These are phyloP conservation scores for Salminus brasiliensis DNA, from an alignment of 2,113 vertebrate genomes.

Conservation along the genomic window DNA sequence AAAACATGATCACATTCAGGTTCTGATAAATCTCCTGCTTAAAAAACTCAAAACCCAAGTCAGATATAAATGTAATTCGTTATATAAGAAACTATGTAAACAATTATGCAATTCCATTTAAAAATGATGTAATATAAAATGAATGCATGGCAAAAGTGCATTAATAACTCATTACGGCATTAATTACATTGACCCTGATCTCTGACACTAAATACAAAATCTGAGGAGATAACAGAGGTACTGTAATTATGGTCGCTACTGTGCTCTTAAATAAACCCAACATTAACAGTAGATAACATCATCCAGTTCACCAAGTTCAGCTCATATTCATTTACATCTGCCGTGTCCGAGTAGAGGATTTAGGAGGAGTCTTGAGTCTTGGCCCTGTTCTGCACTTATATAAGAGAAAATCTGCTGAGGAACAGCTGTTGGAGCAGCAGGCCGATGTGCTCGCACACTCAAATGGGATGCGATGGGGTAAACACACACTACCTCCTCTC, in stretches of 20 bases:
- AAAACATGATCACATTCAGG: too few relatives aligned
- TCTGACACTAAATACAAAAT: too few relatives aligned
- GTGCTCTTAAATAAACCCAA: neutral
- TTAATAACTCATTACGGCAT: too few relatives aligned
- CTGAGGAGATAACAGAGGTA: too few relatives aligned
- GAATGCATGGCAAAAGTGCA: neutral
- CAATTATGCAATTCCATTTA: neutral
- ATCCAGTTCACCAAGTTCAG: too few relatives aligned
- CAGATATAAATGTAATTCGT: too few relatives aligned
- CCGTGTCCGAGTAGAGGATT: neutral
- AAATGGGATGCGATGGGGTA: too few relatives aligned
- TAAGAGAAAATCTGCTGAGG: slow-evolving; percentile 32
- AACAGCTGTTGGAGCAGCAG: slow-evolving; percentile 19
- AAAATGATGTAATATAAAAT: neutral
- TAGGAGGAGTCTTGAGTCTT: neutral
- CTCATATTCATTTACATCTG: neutral
- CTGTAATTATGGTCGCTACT: neutral
- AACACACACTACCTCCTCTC: neutral
- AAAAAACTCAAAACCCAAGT: too few relatives aligned
- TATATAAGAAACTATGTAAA: too few relatives aligned
- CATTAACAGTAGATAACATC: neutral
- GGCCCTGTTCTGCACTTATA: neutral
- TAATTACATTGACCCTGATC: too few relatives aligned
- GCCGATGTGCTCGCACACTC: neutral
- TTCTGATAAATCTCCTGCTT: too few relatives aligned